Conservation (phyloP, 2,113 vertebrate genomes). For the Urocynchramus pylzowi region DNA sequence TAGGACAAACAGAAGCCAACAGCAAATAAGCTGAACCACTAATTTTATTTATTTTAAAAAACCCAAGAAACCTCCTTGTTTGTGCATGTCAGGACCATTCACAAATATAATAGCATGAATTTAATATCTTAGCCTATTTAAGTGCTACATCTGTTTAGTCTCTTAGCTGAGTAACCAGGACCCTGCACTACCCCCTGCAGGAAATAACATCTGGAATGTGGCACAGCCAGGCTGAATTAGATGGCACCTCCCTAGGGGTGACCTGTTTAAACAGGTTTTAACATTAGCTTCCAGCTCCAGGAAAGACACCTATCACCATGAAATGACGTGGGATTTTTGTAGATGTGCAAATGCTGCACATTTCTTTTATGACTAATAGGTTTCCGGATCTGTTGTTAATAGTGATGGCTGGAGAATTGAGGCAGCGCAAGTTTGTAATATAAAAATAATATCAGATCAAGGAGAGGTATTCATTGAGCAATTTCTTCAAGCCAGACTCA, state of each 20-base stretch:
- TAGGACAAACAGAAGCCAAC: not conserved
- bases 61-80: not conserved
- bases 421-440: not conserved
- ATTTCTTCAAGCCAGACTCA: not conserved
- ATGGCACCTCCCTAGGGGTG: not conserved
- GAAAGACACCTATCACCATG: not conserved
- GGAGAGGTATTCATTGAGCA: not conserved
- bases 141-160: constrained; percentile 44
- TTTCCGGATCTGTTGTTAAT: not conserved
- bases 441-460: not conserved
- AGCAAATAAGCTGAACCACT: not conserved
- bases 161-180: not conserved
- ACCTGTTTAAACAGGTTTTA: constrained; percentile 1
- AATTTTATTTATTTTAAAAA: not conserved
- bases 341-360: not conserved
- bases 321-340: not conserved
- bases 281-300: not conserved
- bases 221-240: not conserved
- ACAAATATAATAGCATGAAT: not conserved
- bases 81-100: not conserved
- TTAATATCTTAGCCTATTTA: not conserved
- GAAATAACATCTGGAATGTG: constrained; percentile 25
- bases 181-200: not conserved
- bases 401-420: not conserved
- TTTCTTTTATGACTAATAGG: not conserved